Conservation (phyloP, 2,888 invertebrate species). For the Drosophila hawaiiensis region DNA sequence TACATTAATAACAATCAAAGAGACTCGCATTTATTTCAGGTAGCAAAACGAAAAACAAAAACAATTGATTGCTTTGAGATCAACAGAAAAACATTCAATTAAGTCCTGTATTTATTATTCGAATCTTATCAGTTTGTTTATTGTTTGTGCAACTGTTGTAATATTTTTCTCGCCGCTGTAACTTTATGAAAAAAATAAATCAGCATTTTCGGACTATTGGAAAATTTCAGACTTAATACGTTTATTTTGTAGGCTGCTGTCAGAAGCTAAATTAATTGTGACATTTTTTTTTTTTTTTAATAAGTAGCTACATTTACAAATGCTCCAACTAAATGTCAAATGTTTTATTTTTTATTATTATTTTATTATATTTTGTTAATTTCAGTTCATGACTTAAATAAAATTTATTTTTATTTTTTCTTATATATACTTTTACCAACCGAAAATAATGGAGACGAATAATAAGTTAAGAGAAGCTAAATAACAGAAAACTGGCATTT, state of each 20-base stretch:
- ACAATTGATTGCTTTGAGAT: constrained; percentile 39
- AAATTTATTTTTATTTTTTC: background rate
- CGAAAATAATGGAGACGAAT: background rate
- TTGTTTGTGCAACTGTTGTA: constrained; percentile 17
- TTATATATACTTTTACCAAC: background rate
- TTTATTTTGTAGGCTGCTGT: background rate
- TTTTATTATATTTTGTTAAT: background rate
- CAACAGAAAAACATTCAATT: constrained; percentile 42
- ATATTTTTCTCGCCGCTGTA: background rate
- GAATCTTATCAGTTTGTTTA: constrained; percentile 52
- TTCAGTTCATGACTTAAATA: background rate
- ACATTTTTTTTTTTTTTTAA: background rate
- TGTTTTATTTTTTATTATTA: background rate
- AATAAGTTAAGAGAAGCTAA: background rate
- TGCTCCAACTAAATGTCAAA: background rate
- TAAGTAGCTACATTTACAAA: background rate
- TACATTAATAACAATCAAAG: background rate
- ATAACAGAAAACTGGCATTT: background rate
- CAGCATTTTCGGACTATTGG: background rate
- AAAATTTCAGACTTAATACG: background rate
- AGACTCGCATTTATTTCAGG: background rate
- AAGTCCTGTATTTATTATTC: constrained; percentile 34
- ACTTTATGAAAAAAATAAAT: constrained; percentile 7
- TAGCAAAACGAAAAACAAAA: constrained; percentile 31
- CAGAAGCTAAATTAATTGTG: background rate